These are phyloP conservation scores for Acholoe squamosa DNA, from an alignment of 2,888 invertebrate species.

Conservation along the genomic window DNA sequence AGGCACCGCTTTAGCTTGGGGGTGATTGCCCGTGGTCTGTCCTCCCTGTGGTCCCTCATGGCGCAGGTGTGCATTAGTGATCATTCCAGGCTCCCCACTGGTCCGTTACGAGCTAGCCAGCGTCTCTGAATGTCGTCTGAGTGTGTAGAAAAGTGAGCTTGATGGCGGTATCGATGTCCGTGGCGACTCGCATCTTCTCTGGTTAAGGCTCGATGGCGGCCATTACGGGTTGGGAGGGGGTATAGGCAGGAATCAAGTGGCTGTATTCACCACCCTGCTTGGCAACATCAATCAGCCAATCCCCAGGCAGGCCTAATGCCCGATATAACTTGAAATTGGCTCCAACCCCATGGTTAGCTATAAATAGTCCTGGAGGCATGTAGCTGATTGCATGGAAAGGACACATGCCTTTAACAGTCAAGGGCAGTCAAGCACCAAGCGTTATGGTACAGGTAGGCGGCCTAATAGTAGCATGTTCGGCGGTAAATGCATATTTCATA, in stretches of 20 bases:
- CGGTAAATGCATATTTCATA: no score
- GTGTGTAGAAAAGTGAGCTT: conserved; percentile 16
- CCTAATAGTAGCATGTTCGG: no score
- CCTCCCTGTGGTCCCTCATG: neutral
- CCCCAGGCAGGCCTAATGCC: neutral
- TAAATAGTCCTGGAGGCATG: neutral
- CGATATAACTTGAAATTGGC: neutral
- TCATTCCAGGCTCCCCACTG: neutral
- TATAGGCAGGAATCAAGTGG: conserved; percentile 2
- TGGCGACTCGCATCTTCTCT: conserved; percentile 8
- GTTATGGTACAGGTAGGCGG: no score
- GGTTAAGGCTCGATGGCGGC: conserved; percentile 5
- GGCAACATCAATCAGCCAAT: conserved; percentile 22
- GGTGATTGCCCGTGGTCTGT: neutral
- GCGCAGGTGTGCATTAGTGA: neutral
- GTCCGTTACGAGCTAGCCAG: neutral
- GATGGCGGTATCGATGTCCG: conserved; percentile 30
- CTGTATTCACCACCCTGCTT: neutral
- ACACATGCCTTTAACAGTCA: no score
- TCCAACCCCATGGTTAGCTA: neutral
- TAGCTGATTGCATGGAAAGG: no score
- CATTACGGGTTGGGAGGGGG: conserved; percentile 8
- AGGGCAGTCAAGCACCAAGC: no score
- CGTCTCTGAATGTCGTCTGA: neutral
- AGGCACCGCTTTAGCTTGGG: no score